Percentiles rank a stretch among this genome's conserved stretches.
These are phyloP conservation scores for Limnothrissa miodon DNA, from an alignment of 2,113 vertebrate genomes.

Conservation along the genomic window DNA sequence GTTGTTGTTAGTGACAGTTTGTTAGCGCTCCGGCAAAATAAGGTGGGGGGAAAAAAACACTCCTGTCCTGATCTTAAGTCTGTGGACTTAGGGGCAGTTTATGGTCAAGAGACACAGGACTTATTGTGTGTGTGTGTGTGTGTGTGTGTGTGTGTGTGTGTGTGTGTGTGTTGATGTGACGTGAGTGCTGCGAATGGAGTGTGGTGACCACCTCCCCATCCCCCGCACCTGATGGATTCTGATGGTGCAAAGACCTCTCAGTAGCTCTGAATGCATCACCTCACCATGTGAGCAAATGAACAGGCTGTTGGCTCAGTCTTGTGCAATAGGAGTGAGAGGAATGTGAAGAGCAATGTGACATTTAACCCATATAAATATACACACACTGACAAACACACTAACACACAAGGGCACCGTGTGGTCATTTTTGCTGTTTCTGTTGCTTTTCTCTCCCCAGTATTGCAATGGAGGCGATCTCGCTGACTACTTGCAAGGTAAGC, in stretches of 20 bases:
- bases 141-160: constrained; percentile 3
- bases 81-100: not conserved
- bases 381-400: not conserved
- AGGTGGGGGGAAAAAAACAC: not conserved
- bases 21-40: not conserved
- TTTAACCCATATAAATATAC: not conserved
- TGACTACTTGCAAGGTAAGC: constrained; percentile 98
- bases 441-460: constrained; percentile 76
- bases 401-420: not conserved
- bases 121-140: not conserved
- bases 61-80: not conserved
- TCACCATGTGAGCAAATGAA: constrained; percentile 35
- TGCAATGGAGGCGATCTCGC: constrained; percentile 97
- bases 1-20: not conserved
- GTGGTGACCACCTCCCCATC: not conserved
- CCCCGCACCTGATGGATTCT: not conserved
- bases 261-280: constrained; percentile 24
- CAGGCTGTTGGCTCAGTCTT: constrained; percentile 10
- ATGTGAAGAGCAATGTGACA: not conserved
- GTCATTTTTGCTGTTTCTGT: constrained; percentile 38
- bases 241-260: constrained; percentile 14
- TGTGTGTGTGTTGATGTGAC: not conserved
- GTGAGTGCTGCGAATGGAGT: not conserved
- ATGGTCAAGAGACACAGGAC: not conserved
- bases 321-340: not conserved